Evolutionary conservation across 2,113 vertebrate genomes (phyloP), one percentile per base, ranked within the genome.

Genomic region (Psettodes erumei): DNA sequence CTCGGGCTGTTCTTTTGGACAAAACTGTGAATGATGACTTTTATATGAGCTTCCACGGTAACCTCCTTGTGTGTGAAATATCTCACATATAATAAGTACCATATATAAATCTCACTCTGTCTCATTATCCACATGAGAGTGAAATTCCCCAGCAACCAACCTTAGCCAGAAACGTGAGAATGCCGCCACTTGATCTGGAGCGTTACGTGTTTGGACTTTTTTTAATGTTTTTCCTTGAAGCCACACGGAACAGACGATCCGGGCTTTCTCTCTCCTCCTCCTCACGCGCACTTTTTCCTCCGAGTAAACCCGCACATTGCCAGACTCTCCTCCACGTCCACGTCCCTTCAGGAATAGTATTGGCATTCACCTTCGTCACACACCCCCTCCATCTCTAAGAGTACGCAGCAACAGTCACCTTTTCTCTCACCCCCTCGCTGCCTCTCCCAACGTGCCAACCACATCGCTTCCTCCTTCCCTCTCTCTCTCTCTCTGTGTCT

Each of bases 371-470:
- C 70, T 72, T 68, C 37, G 50, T 63, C 80, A 60, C 80, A 27
- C 45, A 32, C 68, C 28, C 30, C 54, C 33, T n/a, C 75, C 5
- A 69, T 33, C 71, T 84, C 61, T 48, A 40, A 65, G 83, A 79
- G 74, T 71, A 59, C 16, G 25, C 71, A 68, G 63, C 58, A 56
- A 72, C 68, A 77, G 61, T 84, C 82, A 82, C 85, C 56, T 68
- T 66, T 75, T 73, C 27, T 78, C 74, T 84, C 79, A 66, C 55
- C 74, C 45, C 30, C 74, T 80, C 59, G 67, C 72, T 78, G 50
- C 51, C 65, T 81, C 67, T 15, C 21, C 33, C 67, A 62, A 71
- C 63, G n/a, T 75, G 69, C 79, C 62, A 81, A 55, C 70, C 37
- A 28, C 33, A 65, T 45, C 25, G n/a, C 59, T 42, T 37, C 70